Percentiles rank a stretch among this genome's conserved stretches.
These are phyloP conservation scores for Danaus melanippus DNA, from an alignment of 1,140 invertebrate species.

Conservation along the genomic window DNA sequence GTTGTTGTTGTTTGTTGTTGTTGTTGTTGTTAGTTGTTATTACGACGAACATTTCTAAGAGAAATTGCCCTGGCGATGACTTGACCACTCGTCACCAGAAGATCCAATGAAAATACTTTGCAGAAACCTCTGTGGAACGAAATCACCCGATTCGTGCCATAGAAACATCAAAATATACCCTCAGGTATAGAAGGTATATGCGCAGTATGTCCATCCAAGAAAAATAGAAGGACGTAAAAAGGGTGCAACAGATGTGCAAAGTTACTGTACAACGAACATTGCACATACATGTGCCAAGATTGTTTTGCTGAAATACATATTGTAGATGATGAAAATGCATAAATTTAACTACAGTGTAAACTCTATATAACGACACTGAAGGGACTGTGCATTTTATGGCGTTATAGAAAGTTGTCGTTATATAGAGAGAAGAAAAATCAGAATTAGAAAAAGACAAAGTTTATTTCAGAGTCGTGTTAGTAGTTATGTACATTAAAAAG, in stretches of 20 bases:
- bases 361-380: too few species aligned
- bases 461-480: too few species aligned
- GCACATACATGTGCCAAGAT: neutral
- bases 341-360: too few species aligned
- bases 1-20: too few species aligned
- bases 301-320: constrained; percentile 3
- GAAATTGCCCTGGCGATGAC: constrained; percentile 5
- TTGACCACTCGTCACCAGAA: neutral
- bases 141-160: neutral
- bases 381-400: too few species aligned
- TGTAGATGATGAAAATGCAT: constrained; percentile 1
- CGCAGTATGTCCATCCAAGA: neutral
- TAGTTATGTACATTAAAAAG: too few species aligned
- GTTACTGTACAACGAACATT: neutral
- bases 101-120: constrained; percentile 1
- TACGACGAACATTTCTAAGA: constrained; percentile 1
- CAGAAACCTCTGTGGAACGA: neutral
- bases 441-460: too few species aligned
- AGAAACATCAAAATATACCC: constrained; percentile 1
- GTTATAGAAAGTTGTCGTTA: too few species aligned
- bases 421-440: too few species aligned
- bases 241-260: constrained; percentile 2
- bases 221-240: neutral
- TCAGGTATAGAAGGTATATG: neutral
- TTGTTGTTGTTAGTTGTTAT: too few species aligned